Conservation (phyloP, 2,888 invertebrate genomes). For the Branchipolynoe longqiensis region DNA sequence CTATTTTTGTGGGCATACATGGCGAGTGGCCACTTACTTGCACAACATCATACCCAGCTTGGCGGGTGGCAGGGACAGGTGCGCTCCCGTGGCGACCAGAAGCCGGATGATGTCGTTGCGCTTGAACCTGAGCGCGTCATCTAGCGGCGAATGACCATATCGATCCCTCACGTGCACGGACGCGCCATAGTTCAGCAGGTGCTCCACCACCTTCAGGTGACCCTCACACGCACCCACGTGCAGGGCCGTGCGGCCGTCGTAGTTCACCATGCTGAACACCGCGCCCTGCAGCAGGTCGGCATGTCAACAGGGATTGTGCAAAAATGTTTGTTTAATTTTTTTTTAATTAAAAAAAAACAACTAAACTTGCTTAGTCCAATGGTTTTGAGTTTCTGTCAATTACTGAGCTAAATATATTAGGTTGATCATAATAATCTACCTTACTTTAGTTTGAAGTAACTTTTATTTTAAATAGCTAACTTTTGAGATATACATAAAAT, state of each 20-base stretch:
- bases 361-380: no score
- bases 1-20: no score
- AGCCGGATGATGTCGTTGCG: slow-evolving; percentile 84
- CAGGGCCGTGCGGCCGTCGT: slow-evolving; percentile 89
- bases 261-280: slow-evolving; percentile 82
- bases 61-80: slow-evolving; percentile 84
- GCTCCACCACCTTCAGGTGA: slow-evolving; percentile 86
- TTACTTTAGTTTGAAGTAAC: no score
- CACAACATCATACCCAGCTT: slow-evolving; percentile 87
- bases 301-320: no score
- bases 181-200: slow-evolving; percentile 89
- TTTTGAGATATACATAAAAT: no score
- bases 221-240: slow-evolving; percentile 91
- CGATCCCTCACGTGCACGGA: slow-evolving; percentile 89
- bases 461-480: no score
- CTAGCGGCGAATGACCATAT: slow-evolving; percentile 83
- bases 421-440: no score
- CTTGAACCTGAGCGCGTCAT: slow-evolving; percentile 85
- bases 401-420: no score
- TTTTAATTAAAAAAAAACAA: no score
- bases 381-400: no score
- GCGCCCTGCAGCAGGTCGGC: slow-evolving; percentile 64
- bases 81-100: slow-evolving; percentile 89
- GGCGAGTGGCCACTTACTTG: no score
- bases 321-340: no score